phyloP scores from a whole-genome alignment of 2,797 vertebrate genomes.

The Todus mexicanus region DNA sequence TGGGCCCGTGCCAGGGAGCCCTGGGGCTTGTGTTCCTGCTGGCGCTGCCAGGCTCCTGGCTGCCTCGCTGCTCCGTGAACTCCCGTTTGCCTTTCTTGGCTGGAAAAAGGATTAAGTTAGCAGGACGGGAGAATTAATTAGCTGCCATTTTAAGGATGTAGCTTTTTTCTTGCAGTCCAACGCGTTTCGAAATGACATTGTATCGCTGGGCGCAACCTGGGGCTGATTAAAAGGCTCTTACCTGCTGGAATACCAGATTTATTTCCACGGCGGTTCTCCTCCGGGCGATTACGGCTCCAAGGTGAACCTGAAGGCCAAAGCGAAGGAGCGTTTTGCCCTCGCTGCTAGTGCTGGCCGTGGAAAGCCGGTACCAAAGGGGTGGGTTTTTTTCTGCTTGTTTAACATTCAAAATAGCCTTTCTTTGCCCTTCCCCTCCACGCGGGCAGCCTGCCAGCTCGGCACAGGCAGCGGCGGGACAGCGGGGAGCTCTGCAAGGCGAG shows the following conservation, averaged over 20 bases:
- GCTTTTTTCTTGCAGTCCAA: neutral
- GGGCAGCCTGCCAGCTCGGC: neutral
- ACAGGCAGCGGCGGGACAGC: neutral
- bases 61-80: neutral
- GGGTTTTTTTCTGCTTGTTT: neutral
- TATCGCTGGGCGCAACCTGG: neutral
- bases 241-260: neutral
- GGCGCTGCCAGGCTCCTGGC: neutral
- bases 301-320: slow-evolving; percentile 31
- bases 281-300: neutral
- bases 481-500: neutral
- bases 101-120: slow-evolving; percentile 43
- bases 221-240: neutral
- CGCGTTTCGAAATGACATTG: slow-evolving; percentile 16
- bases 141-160: slow-evolving; percentile 47
- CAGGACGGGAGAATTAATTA: slow-evolving; percentile 46
- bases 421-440: neutral
- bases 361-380: neutral
- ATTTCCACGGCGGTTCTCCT: neutral
- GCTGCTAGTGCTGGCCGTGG: accelerated
- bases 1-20: neutral
- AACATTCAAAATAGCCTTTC: neutral
- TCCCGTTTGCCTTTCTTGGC: slow-evolving; percentile 44
- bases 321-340: neutral
- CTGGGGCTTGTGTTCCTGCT: neutral